Percentiles rank a stretch among this genome's conserved stretches.
These are phyloP conservation scores for Nudaria mundana DNA, from an alignment of 2,888 invertebrate species.

Conservation along the genomic window DNA sequence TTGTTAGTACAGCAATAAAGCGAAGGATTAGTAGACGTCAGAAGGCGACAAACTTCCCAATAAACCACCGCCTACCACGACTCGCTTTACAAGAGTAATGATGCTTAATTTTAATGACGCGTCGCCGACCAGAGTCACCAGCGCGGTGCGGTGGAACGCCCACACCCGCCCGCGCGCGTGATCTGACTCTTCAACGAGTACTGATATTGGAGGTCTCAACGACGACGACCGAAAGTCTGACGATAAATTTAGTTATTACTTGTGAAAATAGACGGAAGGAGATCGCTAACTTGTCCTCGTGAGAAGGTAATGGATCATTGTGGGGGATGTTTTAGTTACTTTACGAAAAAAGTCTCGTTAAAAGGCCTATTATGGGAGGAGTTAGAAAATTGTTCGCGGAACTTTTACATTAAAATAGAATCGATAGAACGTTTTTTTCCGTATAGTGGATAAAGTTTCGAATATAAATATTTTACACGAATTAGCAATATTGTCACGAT, in stretches of 20 bases:
- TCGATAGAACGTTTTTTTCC: constrained; percentile 52
- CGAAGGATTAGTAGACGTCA: constrained; percentile 66
- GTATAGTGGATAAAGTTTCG: constrained; percentile 54
- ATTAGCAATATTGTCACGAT: constrained; percentile 23
- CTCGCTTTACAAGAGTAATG: constrained; percentile 78
- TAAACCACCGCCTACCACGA: constrained; percentile 64
- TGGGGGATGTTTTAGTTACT: constrained; percentile 73
- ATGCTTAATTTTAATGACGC: constrained; percentile 80
- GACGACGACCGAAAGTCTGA: constrained; percentile 70
- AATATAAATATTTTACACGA: constrained; percentile 43
- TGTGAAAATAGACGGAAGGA: constrained; percentile 80
- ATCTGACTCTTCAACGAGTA: constrained; percentile 61
- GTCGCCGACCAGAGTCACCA: constrained; percentile 59
- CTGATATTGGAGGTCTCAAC: constrained; percentile 71
- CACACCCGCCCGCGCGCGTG: constrained; percentile 56
- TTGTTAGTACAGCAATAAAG: constrained; percentile 72
- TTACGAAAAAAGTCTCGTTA: constrained; percentile 72
- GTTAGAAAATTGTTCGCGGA: constrained; percentile 67
- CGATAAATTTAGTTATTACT: constrained; percentile 82
- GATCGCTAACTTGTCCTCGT: constrained; percentile 80
- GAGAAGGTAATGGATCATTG: constrained; percentile 80
- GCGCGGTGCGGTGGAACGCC: constrained; percentile 34
- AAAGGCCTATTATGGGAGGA: constrained; percentile 74
- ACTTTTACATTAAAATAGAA: constrained; percentile 56
- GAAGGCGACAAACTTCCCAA: constrained; percentile 70